Conservation (phyloP, 2,797 vertebrate genomes). For the Euthynnus affinis region DNA sequence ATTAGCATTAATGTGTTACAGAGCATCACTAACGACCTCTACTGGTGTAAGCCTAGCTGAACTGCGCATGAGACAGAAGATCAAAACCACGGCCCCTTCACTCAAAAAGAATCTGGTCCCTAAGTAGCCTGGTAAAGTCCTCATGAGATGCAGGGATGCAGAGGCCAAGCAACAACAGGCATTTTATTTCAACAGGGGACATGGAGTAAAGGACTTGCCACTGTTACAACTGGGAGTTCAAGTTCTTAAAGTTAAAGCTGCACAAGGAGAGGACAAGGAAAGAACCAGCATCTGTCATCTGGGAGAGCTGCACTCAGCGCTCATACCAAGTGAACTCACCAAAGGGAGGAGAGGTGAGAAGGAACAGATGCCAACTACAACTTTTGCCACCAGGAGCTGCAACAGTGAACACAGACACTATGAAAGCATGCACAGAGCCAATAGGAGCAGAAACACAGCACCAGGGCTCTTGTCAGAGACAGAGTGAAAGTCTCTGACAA, state of each 20-base stretch:
- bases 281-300: conserved; percentile 6
- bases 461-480: neutral
- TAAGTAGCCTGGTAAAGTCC: neutral
- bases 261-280: neutral
- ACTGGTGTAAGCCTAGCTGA: no score
- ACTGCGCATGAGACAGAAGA: neutral
- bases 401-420: neutral
- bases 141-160: conserved; percentile 7
- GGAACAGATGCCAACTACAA: no score
- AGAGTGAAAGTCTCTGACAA: neutral
- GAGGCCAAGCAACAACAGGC: no score
- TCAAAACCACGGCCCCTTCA: neutral
- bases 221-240: no score
- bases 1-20: neutral
- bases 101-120: neutral
- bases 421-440: neutral
- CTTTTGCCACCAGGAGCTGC: no score
- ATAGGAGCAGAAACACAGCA: neutral
- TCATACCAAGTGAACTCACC: no score
- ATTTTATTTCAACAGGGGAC: no score
- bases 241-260: neutral
- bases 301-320: neutral
- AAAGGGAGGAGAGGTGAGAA: no score
- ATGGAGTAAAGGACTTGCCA: no score
- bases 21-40: no score